A percentile compares a stretch with the other conserved stretches of the same genome.
phyloP scores from a whole-genome alignment of 2,797 vertebrate species.

The Anguilla obscura region DNA sequence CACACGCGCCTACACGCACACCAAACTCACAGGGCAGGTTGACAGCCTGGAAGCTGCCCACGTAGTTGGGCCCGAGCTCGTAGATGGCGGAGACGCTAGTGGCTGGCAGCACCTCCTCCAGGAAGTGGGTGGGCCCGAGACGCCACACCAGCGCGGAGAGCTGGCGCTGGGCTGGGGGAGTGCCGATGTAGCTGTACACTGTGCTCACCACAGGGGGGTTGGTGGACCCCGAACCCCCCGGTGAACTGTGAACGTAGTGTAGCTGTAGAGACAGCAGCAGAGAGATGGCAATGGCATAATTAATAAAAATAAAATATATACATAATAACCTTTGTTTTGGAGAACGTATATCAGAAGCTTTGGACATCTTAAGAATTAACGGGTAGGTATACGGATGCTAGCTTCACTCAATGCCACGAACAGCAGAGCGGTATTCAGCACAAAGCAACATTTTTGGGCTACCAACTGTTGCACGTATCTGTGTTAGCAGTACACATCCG shows the following conservation, averaged over 20 bases:
- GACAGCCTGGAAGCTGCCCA: constrained; percentile 94
- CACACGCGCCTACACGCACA: neutral
- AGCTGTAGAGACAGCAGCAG: constrained; percentile 69
- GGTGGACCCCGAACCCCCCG: constrained; percentile 87
- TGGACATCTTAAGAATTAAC: neutral
- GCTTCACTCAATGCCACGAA: neutral
- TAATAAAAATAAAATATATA: neutral
- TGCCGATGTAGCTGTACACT: constrained; percentile 89
- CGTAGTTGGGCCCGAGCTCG: constrained; percentile 90
- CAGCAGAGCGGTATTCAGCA: neutral
- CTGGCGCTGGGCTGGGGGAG: constrained; percentile 91
- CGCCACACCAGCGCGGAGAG: constrained; percentile 90
- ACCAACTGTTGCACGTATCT: neutral
- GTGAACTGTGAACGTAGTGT: constrained; percentile 91
- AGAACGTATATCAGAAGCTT: neutral
- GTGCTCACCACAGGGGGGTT: constrained; percentile 93
- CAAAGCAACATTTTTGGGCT: neutral
- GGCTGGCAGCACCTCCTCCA: constrained; percentile 93
- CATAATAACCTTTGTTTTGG: neutral
- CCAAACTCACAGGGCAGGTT: constrained; percentile 83
- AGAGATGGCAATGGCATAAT: neutral
- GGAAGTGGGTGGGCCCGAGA: constrained; percentile 90
- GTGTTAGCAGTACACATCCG: neutral
- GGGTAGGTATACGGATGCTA: neutral
- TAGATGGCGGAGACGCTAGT: constrained; percentile 83